Conservation (phyloP, 2,797 vertebrate species). For the Sebastes dallii region DNA sequence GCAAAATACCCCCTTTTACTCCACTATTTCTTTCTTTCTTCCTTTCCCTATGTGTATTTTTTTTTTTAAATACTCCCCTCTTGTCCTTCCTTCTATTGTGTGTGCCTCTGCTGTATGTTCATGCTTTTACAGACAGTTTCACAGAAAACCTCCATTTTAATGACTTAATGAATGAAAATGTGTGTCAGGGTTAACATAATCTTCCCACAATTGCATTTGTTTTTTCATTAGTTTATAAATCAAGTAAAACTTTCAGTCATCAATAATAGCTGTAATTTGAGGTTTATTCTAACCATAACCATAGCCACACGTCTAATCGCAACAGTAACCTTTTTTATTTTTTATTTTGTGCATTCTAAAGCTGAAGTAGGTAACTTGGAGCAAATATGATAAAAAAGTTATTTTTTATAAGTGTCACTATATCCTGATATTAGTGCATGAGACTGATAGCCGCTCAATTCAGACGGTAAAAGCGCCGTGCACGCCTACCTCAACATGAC, state of each 20-base stretch:
- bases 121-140: not conserved
- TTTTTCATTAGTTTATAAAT: not conserved
- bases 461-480: too few species aligned
- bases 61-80: not conserved
- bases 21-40: constrained; percentile 1
- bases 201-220: not conserved
- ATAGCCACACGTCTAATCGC: not conserved
- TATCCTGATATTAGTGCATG: too few species aligned
- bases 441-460: too few species aligned
- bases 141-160: not conserved
- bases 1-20: constrained; percentile 8
- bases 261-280: not conserved
- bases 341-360: not conserved
- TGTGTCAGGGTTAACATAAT: not conserved
- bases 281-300: not conserved
- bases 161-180: not conserved
- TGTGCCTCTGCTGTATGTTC: not conserved
- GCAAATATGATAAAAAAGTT: too few species aligned
- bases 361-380: too few species aligned
- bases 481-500: too few species aligned
- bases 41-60: not conserved
- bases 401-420: too few species aligned
- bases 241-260: not conserved
- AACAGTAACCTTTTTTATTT: not conserved
- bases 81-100: not conserved